These are phyloP conservation scores for Drosophila takahashii DNA, from an alignment of 1,140 invertebrate genomes.

Conservation along the genomic window DNA sequence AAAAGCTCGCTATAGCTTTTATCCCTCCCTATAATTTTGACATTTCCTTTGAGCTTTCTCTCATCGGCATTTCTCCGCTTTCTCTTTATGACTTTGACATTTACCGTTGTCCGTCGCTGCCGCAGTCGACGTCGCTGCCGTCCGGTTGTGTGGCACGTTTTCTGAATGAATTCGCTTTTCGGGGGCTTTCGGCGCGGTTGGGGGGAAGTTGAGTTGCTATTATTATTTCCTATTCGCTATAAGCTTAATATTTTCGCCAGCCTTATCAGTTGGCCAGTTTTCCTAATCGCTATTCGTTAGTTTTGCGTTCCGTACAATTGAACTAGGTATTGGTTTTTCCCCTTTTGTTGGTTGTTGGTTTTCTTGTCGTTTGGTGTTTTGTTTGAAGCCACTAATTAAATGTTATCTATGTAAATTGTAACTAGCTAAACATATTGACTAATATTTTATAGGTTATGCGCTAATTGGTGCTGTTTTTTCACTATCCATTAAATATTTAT, in stretches of 20 bases:
- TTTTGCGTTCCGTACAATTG: slow-evolving; percentile 53
- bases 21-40: slow-evolving; percentile 22
- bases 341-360: slow-evolving; percentile 42
- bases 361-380: slow-evolving; percentile 65
- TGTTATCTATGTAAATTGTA: slow-evolving; percentile 61
- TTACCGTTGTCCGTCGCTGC: slow-evolving; percentile 40
- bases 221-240: slow-evolving; percentile 71
- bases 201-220: slow-evolving; percentile 31
- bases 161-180: slow-evolving; percentile 75
- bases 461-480: slow-evolving; percentile 80
- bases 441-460: slow-evolving; percentile 64
- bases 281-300: slow-evolving; percentile 78
- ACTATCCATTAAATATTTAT: slow-evolving; percentile 54
- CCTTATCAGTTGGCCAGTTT: slow-evolving; percentile 61
- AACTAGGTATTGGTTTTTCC: slow-evolving; percentile 65
- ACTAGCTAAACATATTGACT: slow-evolving; percentile 79
- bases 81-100: slow-evolving; percentile 76
- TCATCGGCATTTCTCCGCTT: slow-evolving; percentile 4
- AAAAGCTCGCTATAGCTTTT: neutral
- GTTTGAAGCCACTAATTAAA: slow-evolving; percentile 77
- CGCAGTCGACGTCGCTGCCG: slow-evolving; percentile 29
- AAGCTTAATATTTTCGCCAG: slow-evolving; percentile 63
- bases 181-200: slow-evolving; percentile 33
- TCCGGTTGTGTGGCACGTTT: slow-evolving; percentile 76
- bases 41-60: slow-evolving; percentile 26